These are phyloP conservation scores for Antigone vipio DNA, from an alignment of 2,113 vertebrate species.

Conservation along the genomic window DNA sequence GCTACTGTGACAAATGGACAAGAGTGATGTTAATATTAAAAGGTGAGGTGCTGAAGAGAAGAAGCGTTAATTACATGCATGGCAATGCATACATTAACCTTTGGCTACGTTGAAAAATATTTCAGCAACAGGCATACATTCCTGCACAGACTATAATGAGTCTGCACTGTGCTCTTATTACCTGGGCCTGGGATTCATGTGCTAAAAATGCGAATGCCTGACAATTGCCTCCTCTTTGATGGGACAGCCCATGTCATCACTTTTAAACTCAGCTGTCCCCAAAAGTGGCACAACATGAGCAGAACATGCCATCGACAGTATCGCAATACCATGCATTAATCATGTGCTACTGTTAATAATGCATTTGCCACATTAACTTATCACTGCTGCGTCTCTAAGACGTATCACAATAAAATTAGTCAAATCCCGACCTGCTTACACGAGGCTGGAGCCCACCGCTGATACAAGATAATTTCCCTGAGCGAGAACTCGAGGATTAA, in stretches of 20 bases:
- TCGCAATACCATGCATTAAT: fast-evolving
- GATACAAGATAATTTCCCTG: not conserved
- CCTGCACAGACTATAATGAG: not conserved
- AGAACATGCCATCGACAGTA: not conserved
- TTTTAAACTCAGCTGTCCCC: not conserved
- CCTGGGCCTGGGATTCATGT: not conserved
- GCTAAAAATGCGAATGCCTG: not conserved
- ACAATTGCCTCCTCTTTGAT: not conserved
- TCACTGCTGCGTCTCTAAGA: not conserved
- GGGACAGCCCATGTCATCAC: not conserved
- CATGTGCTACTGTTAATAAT: not conserved
- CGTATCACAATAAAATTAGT: fast-evolving
- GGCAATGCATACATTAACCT: not conserved
- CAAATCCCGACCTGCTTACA: not conserved
- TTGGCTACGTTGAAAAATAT: not conserved
- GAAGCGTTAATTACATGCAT: not conserved
- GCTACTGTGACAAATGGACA: not conserved
- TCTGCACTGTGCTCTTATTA: not conserved
- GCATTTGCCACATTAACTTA: not conserved
- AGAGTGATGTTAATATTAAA: not conserved
- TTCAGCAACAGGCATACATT: not conserved
- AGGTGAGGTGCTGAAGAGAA: not conserved
- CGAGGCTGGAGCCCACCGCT: not conserved
- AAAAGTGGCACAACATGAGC: not conserved
- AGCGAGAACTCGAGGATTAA: not conserved